Evolutionary conservation across 2,797 vertebrate species (phyloP).

Genomic region (Bovichtus diacanthus): DNA sequence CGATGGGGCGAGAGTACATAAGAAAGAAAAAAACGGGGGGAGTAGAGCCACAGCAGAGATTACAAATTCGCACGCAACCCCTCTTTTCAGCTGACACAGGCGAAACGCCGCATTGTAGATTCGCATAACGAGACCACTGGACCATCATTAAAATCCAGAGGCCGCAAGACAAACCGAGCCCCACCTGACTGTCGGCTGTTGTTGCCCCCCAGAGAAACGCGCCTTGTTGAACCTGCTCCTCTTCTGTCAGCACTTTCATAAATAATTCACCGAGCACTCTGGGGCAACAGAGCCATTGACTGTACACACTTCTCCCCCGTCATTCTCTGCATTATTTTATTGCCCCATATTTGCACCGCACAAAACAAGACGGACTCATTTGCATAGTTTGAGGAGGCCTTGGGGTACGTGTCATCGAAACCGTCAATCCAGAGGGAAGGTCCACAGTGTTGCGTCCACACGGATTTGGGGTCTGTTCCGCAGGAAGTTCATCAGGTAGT

Average conservation of each 20-base stretch:
- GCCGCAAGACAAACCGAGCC: slow-evolving; percentile 70
- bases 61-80: slow-evolving; percentile 63
- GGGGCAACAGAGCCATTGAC: slow-evolving; percentile 66
- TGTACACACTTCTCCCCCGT: slow-evolving; percentile 23
- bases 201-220: slow-evolving; percentile 73
- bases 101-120: slow-evolving; percentile 65
- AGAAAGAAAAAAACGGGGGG: not conserved
- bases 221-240: slow-evolving; percentile 79
- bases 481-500: not conserved
- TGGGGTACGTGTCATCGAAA: slow-evolving; percentile 32
- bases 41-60: slow-evolving; percentile 56
- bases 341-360: slow-evolving; percentile 47
- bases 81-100: slow-evolving; percentile 76
- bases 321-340: slow-evolving; percentile 59
- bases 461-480: not conserved
- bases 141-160: slow-evolving; percentile 78
- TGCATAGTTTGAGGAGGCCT: slow-evolving; percentile 42
- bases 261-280: slow-evolving; percentile 81
- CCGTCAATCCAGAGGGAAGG: slow-evolving; percentile 14
- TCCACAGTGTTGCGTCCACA: not conserved
- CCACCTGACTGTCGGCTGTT: slow-evolving; percentile 72
- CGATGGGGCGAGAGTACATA: slow-evolving; percentile 9
- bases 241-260: slow-evolving; percentile 83
- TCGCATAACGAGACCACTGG: slow-evolving; percentile 73
- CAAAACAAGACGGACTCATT: slow-evolving; percentile 60